Evolutionary conservation across 2,113 vertebrate species (phyloP), one percentile per base, ranked within the genome.

Genomic region (Poecilia latipinna): DNA sequence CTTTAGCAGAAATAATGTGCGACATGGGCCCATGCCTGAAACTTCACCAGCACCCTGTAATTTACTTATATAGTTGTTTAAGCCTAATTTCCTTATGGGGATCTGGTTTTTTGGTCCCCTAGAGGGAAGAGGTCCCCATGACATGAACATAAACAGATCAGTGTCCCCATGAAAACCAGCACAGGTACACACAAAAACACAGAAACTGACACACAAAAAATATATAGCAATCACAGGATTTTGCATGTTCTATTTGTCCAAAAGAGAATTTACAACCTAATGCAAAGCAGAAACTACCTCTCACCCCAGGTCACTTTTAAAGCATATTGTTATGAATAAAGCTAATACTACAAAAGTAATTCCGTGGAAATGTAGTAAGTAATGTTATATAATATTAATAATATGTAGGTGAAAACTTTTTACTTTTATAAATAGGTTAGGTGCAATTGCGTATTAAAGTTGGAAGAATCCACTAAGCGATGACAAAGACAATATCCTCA

Each of bases 211-310:
- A 48, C 3, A 48, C 1, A 57, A 35, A n/a, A 75, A 54, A 76
- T 28, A 28, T 28, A 37, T 71, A 64, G 60, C 63, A 65, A 69
- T 75, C 66, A 71, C n/a, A 68, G 32, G 64, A 75, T 64, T 17
- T 35, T 57, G 64, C 35, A 22, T 13, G 65, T 1, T 5, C 35
- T 68, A 19, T 51, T 78, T 72, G 79, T 54, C 61, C n/a, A 2
- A 51, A 72, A 54, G 31, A n/a, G 33, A n/a, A 75, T 22, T 69
- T 32, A 54, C 31, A n/a, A 24, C 37, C 48, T 37, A 31, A 37
- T 54, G 31, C 12, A 24, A 13, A 54, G 24, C 2, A 60, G 19
- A 60, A 54, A n/a, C 32, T 33, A n/a, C 35, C n/a, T 66, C 26
- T 48, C 15, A 33, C n/a, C 64, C 66, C 71, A 4, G 29, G 2